Base-by-base conservation (phyloP, 2,113 vertebrate species). In the Lipophrys pholis region DNA sequence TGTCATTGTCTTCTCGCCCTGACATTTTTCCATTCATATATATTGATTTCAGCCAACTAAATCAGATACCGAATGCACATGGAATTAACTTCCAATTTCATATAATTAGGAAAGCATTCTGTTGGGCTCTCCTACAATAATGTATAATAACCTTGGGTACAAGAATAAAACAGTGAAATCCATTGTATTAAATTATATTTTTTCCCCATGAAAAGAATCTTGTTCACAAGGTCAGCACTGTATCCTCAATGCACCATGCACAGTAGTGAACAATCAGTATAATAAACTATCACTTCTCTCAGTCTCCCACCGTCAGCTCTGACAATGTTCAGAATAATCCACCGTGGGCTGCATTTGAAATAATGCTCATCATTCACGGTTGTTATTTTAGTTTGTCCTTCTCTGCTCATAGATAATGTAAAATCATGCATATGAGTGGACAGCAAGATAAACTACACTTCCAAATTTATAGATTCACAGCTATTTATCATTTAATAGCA, bases 401-500 rank as follows among this genome's bases (percentile, higher is more conserved):
- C 51, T 56, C 7, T n/a, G 40, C 58, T 60, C 58, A 53, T 63
- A 59, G 60, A 64, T 76, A 64, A 78, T 68, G 54, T 60, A 68
- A 56, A 75, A 53, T 56, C 59, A 35, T 60, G 39, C 35, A 46
- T 61, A 78, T 75, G 71, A 53, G 35, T 40, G 52, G 78, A 64
- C 76, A 56, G 49, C 62, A 56, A 65, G 83, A 88, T 69, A 58
- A 86, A 84, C 14, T 50, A 40, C 8, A 0, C 59, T 70, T 54
- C 52, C 64, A 60, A 72, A 57, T 73, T 81, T 72, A 71, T 64
- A 65, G 66, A 87, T 87, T 73, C 38, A 55, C 45, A 77, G 63
- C 68, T 67, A 87, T 84, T 82, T 70, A 73, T 86, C 78, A 57
- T n/a, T 45, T 35, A 70, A 73, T 56, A 78, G 65, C 53, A 74